These are phyloP conservation scores for Megathymus violae DNA, from an alignment of 1,140 invertebrate genomes.

Conservation along the genomic window DNA sequence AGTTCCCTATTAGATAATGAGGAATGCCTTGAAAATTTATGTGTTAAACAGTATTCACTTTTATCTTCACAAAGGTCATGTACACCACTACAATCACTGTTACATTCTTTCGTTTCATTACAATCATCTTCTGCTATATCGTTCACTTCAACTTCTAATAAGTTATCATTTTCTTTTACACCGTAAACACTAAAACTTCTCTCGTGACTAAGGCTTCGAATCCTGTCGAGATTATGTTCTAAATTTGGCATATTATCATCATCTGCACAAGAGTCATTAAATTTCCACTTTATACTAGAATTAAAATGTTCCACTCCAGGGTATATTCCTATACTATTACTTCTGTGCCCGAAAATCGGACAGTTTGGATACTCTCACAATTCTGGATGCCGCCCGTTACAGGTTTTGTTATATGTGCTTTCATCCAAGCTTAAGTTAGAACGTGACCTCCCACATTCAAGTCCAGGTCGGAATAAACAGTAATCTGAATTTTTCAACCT, in stretches of 20 bases:
- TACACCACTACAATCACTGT: constrained; percentile 51
- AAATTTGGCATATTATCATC: constrained; percentile 73
- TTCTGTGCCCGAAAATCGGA: constrained; percentile 81
- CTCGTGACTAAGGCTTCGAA: constrained; percentile 74
- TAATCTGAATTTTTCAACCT: constrained; percentile 78
- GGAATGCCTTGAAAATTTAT: constrained; percentile 79
- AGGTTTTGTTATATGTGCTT: constrained; percentile 77
- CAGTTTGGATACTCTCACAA: constrained; percentile 83
- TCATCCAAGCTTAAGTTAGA: constrained; percentile 82
- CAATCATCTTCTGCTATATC: constrained; percentile 66
- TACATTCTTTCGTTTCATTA: constrained; percentile 70
- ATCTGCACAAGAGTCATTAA: constrained; percentile 68
- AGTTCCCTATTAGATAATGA: constrained; percentile 79
- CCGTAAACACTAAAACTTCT: constrained; percentile 63
- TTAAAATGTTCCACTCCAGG: constrained; percentile 78
- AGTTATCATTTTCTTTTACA: constrained; percentile 68
- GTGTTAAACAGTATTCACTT: constrained; percentile 65
- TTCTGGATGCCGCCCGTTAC: constrained; percentile 78
- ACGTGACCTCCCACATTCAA: constrained; percentile 75
- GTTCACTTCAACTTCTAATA: constrained; percentile 77
- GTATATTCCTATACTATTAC: constrained; percentile 79
- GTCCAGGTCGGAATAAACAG: constrained; percentile 74
- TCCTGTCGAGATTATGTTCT: constrained; percentile 80
- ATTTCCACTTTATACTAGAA: constrained; percentile 79
- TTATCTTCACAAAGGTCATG: constrained; percentile 73